A percentile compares a stretch with the other conserved stretches of the same genome.
Conservation (phyloP, 2,888 invertebrate species). For the Griposia aprilina region DNA sequence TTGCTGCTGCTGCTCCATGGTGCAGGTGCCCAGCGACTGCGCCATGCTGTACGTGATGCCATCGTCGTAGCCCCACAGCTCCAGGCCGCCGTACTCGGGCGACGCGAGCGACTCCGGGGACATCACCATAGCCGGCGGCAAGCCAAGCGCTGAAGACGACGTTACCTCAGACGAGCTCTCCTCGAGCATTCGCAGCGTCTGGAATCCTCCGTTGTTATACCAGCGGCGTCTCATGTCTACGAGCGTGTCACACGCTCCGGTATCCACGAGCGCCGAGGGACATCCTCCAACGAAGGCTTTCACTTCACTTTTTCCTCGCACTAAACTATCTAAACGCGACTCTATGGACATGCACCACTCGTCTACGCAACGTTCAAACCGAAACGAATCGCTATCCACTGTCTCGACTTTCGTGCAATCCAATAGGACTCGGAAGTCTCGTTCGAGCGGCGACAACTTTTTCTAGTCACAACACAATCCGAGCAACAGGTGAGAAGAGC, state of each 20-base stretch:
- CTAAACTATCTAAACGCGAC: slow-evolving; percentile 86
- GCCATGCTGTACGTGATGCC: slow-evolving; percentile 85
- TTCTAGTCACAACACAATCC: slow-evolving; percentile 84
- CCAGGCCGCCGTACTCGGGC: slow-evolving; percentile 94
- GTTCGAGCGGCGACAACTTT: slow-evolving; percentile 71
- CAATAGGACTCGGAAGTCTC: slow-evolving; percentile 71
- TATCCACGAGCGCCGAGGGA: slow-evolving; percentile 82
- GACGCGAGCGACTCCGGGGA: slow-evolving; percentile 94
- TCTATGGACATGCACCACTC: slow-evolving; percentile 84
- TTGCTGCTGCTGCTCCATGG: slow-evolving; percentile 88
- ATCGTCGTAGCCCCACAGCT: slow-evolving; percentile 95
- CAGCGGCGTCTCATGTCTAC: slow-evolving; percentile 94
- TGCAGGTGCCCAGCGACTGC: slow-evolving; percentile 87
- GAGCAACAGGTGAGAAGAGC: slow-evolving; percentile 83
- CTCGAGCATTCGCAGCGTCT: slow-evolving; percentile 92
- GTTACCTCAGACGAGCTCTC: slow-evolving; percentile 94
- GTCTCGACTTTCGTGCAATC: slow-evolving; percentile 77
- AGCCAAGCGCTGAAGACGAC: slow-evolving; percentile 93
- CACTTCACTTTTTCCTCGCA: slow-evolving; percentile 89
- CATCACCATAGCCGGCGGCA: slow-evolving; percentile 94
- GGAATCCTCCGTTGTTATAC: slow-evolving; percentile 94
- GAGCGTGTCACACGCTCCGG: slow-evolving; percentile 87
- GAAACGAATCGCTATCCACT: slow-evolving; percentile 83
- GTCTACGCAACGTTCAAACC: slow-evolving; percentile 80
- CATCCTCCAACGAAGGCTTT: slow-evolving; percentile 87